These are phyloP conservation scores for Sialis lutaria DNA, from an alignment of 2,888 invertebrate genomes.

Conservation along the genomic window DNA sequence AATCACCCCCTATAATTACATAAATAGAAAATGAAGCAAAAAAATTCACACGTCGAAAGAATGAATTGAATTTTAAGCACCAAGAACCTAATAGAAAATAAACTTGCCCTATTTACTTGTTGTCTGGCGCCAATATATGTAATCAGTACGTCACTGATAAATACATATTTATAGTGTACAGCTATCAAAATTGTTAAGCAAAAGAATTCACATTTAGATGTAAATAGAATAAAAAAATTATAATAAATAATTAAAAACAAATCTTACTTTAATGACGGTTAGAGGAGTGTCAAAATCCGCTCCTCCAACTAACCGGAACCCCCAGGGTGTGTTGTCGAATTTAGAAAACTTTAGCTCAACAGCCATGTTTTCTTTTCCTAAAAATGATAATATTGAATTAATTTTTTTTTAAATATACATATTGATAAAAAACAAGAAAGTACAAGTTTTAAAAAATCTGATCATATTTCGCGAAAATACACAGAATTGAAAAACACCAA, in stretches of 20 bases:
- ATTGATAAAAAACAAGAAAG: too few relatives aligned
- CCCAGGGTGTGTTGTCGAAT: conserved; percentile 52
- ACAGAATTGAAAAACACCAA: too few relatives aligned
- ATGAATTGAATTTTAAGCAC: too few relatives aligned
- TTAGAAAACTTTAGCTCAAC: conserved; percentile 44
- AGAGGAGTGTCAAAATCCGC: conserved; percentile 55
- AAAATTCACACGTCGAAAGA: too few relatives aligned
- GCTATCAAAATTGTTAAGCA: background rate
- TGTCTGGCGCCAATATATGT: background rate
- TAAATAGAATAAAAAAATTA: background rate
- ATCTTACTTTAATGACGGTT: conserved; percentile 51
- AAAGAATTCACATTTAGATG: background rate
- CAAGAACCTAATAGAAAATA: too few relatives aligned
- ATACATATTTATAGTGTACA: background rate
- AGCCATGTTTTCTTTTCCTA: conserved; percentile 34
- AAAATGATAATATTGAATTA: too few relatives aligned
- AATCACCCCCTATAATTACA: too few relatives aligned
- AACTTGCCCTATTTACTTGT: too few relatives aligned
- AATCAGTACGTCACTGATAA: background rate
- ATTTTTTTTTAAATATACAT: too few relatives aligned
- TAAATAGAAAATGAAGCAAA: too few relatives aligned
- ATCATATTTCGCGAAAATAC: too few relatives aligned
- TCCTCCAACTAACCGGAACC: conserved; percentile 60
- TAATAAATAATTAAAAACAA: background rate
- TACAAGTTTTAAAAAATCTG: too few relatives aligned